Conservation (phyloP, 2,113 vertebrate species). For the Stigmatopora argus region DNA sequence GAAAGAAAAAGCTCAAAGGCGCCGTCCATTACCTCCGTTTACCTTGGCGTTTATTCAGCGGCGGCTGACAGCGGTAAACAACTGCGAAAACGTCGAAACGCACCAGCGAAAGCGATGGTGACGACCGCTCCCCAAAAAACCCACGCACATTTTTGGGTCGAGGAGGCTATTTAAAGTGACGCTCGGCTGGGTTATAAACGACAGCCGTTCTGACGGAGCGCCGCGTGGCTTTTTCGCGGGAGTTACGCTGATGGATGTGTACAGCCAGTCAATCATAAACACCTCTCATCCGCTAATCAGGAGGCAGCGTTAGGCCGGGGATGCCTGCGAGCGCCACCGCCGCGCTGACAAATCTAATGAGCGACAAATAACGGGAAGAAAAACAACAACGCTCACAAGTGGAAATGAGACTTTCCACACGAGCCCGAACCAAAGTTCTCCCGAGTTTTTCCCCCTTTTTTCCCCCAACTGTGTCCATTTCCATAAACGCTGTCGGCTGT, state of each 20-base stretch:
- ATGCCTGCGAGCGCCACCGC: constrained; percentile 45
- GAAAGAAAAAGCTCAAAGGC: constrained; percentile 54
- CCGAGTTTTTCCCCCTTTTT: constrained; percentile 28
- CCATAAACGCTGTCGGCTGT: constrained; percentile 79
- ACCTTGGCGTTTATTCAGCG: constrained; percentile 60
- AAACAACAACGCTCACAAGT: constrained; percentile 2
- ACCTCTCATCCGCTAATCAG: constrained; percentile 65
- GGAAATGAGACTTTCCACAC: constrained; percentile 35
- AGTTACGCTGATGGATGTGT: constrained; percentile 57
- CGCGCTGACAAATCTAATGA: constrained; percentile 54
- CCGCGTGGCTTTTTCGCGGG: constrained; percentile 39
- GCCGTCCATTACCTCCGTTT: constrained; percentile 65
- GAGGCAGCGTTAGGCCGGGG: constrained; percentile 58
- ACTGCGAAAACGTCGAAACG: neutral
- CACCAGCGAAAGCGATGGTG: neutral
- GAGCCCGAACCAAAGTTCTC: constrained; percentile 44
- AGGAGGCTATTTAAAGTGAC: constrained; percentile 12
- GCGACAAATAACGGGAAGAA: constrained; percentile 34
- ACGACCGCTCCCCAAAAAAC: constrained; percentile 26
- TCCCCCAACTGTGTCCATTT: constrained; percentile 70
- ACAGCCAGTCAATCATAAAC: constrained; percentile 64
- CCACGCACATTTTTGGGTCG: constrained; percentile 40
- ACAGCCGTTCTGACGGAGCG: constrained; percentile 44
- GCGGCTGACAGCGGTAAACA: constrained; percentile 63
- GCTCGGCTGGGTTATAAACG: constrained; percentile 17